Conservation (phyloP, 2,888 invertebrate species). For the Antheraea yamamai region DNA sequence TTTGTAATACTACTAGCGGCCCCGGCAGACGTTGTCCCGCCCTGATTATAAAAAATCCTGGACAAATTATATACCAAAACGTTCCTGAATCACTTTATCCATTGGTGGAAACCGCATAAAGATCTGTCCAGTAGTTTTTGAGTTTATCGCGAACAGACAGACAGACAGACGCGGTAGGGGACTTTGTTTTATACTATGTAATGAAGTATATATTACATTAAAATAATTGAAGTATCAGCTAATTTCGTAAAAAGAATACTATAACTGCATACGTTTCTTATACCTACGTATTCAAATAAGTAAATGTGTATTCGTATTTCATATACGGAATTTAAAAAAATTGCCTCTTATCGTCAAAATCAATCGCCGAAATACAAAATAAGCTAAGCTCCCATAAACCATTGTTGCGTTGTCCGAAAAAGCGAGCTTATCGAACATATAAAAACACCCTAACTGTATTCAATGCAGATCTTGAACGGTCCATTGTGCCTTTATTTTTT, state of each 20-base stretch:
- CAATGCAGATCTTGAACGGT: constrained; percentile 70
- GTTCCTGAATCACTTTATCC: no score
- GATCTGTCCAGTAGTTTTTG: no score
- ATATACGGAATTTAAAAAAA: constrained; percentile 16
- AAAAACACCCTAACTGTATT: constrained; percentile 61
- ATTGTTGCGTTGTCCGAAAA: constrained; percentile 52
- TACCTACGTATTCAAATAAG: background rate
- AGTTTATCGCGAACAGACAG: no score
- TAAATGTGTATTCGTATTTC: background rate
- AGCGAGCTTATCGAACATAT: constrained; percentile 60
- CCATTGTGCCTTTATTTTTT: constrained; percentile 63
- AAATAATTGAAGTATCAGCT: background rate
- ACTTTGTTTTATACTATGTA: no score
- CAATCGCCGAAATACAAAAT: constrained; percentile 38
- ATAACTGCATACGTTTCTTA: background rate
- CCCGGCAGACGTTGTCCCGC: no score
- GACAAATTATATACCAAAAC: no score
- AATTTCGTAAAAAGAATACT: background rate
- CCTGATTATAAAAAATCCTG: no score
- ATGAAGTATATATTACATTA: no score
- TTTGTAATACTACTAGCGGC: no score
- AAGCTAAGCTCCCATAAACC: constrained; percentile 28
- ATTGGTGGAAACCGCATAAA: no score
- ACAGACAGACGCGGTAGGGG: no score
- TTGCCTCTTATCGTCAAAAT: constrained; percentile 52